These are phyloP conservation scores for Sinodicranocentrus sp. DNA, from an alignment of 2,888 invertebrate species.

Conservation along the genomic window DNA sequence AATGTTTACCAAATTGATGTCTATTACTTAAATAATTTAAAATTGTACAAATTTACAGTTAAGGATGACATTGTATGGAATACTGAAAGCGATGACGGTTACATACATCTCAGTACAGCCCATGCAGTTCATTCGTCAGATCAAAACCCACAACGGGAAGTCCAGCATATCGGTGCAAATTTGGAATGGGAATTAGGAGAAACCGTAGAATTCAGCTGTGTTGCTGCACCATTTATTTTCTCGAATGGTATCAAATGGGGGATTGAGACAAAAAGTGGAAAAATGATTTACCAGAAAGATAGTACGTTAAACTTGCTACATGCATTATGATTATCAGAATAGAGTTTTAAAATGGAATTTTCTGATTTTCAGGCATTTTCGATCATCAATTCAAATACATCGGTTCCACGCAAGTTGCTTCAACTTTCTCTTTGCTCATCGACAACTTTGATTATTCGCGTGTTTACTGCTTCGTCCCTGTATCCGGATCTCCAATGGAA, in stretches of 20 bases:
- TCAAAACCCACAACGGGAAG: conserved; percentile 67
- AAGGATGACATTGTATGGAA: conserved; percentile 69
- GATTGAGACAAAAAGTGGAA: conserved; percentile 64
- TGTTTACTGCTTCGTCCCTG: conserved; percentile 69
- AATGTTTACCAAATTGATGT: background rate
- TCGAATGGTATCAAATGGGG: conserved; percentile 72
- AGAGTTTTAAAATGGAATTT: too few relatives aligned
- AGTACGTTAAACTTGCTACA: too few relatives aligned
- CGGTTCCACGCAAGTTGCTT: conserved; percentile 65
- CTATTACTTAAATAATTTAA: background rate
- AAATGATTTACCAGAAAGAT: conserved; percentile 66
- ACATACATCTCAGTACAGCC: conserved; percentile 52
- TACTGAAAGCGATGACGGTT: conserved; percentile 45
- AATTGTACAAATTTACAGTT: conserved; percentile 26
- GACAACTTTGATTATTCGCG: conserved; percentile 58
- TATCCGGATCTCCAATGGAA: conserved; percentile 33
- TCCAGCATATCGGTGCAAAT: conserved; percentile 65
- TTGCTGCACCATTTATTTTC: conserved; percentile 63
- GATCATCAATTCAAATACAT: conserved; percentile 70
- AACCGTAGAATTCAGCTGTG: conserved; percentile 66
- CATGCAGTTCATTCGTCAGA: conserved; percentile 60
- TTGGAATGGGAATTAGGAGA: conserved; percentile 69
- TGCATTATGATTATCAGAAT: background rate
- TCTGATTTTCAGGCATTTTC: conserved; percentile 43
- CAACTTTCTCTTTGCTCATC: conserved; percentile 63